Conservation (phyloP, 1,140 invertebrate genomes). For the Ericerus pela region DNA sequence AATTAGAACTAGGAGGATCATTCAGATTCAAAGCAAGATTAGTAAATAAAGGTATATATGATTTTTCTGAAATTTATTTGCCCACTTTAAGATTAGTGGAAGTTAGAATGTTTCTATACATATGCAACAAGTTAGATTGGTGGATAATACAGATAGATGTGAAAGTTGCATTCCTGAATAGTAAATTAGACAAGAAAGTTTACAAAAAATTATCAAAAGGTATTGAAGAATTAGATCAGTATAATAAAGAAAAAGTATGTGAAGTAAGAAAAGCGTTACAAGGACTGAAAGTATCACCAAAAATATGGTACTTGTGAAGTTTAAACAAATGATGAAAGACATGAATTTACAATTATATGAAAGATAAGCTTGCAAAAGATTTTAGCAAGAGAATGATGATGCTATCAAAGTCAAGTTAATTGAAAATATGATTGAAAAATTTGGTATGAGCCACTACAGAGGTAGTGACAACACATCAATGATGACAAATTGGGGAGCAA, state of each 20-base stretch:
- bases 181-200: constrained; percentile 29
- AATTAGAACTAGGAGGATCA: constrained; percentile 23
- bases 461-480: constrained; percentile 4
- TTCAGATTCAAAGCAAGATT: constrained; percentile 21
- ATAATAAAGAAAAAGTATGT: constrained; percentile 16
- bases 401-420: constrained; percentile 7
- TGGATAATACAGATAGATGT: constrained; percentile 30
- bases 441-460: constrained; percentile 10
- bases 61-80: constrained; percentile 30
- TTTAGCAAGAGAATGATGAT: neutral
- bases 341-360: neutral
- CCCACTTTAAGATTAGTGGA: constrained; percentile 28
- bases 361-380: neutral
- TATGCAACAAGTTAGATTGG: constrained; percentile 28
- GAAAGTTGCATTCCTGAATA: constrained; percentile 32
- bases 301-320: constrained; percentile 15
- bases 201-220: constrained; percentile 30
- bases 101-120: constrained; percentile 28
- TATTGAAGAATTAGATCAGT: constrained; percentile 13
- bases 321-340: neutral
- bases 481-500: too few species aligned
- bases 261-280: constrained; percentile 17
- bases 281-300: constrained; percentile 15
- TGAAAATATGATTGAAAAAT: constrained; percentile 11
- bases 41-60: constrained; percentile 20